Evolutionary conservation across 2,797 vertebrate genomes (phyloP), one percentile per base, ranked within the genome.

Genomic region (Delichon dasypus): DNA sequence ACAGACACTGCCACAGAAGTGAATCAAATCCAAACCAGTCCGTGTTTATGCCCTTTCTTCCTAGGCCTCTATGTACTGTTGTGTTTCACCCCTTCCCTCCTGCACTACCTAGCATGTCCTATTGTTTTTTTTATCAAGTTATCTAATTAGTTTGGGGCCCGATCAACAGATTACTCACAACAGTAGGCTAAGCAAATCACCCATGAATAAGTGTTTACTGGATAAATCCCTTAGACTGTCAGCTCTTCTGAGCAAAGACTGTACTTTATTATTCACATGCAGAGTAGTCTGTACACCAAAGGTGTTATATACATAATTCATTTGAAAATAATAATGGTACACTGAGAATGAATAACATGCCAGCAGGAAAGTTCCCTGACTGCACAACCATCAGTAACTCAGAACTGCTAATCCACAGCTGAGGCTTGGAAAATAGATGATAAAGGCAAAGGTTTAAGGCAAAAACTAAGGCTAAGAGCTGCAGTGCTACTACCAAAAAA

Each of bases 291-390:
- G 83, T 76, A 86, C 80, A 82, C 60, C 60, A 71, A 92, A 54
- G 7, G 11, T 82, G 74, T 87, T 90, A 81, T 71, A 96, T 90
- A 82, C 88, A 90, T 93, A 95, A 96, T 96, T 89, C 66, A 95
- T 90, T 93, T 94, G 4, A 93, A 96, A 95, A 94, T 88, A 94
- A 96, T 85, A 87, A 93, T 62, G 29, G 78, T 85, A 78, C 42
- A 62, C 83, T 76, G 90, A 71, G 74, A 97, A 93, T 89, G 72
- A 94, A 90, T 89, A 97, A 86, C 76, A 64, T 36, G 53, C 74
- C 88, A 93, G 83, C 64, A 95, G 84, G 71, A 75, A 96, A 92
- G 88, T 90, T 94, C 83, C 92, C 75, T 72, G 66, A 27, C 70
- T 94, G 73, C 65, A 50, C 74, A 71, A 58, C 88, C 61, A 83